Conservation (phyloP, 2,797 vertebrate genomes). For the Lacerta bilineata region DNA sequence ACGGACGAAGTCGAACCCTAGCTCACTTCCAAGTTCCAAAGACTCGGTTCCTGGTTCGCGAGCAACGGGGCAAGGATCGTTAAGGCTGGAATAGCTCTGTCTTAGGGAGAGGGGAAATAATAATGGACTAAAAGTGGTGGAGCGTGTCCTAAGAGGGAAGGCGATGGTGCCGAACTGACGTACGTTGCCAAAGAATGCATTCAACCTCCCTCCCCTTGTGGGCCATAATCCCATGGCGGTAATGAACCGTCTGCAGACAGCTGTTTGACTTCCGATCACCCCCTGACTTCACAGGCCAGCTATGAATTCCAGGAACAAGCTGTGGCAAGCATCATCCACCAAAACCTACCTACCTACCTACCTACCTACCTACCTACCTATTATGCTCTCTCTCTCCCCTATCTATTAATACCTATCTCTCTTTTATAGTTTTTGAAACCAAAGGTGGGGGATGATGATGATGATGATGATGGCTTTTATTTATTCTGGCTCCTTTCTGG, state of each 20-base stretch:
- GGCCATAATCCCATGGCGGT: slow-evolving; percentile 64
- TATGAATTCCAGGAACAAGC: slow-evolving; percentile 39
- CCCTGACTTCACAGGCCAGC: slow-evolving; percentile 59
- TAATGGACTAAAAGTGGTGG: no score
- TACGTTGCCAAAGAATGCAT: slow-evolving; percentile 72
- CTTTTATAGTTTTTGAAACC: no score
- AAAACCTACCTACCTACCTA: no score
- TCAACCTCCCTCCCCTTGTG: slow-evolving; percentile 1
- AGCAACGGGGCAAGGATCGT: background rate
- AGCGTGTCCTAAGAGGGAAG: background rate
- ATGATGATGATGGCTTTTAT: no score
- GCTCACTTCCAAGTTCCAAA: no score
- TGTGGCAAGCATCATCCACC: background rate
- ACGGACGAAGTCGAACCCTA: no score
- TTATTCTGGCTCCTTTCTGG: no score
- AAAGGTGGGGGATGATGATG: no score
- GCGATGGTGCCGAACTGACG: slow-evolving; percentile 58
- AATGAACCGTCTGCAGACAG: slow-evolving; percentile 75
- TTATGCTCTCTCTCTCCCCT: slow-evolving; percentile 13
- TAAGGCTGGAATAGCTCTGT: background rate
- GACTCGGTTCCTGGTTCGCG: no score
- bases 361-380: no score
- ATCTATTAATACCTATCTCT: no score
- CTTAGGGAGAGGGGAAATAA: background rate
- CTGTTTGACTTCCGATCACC: slow-evolving; percentile 63